Evolutionary conservation across 2,797 vertebrate species (phyloP), one percentile per base, ranked within the genome.

Genomic region (Enteromius radiatus): DNA sequence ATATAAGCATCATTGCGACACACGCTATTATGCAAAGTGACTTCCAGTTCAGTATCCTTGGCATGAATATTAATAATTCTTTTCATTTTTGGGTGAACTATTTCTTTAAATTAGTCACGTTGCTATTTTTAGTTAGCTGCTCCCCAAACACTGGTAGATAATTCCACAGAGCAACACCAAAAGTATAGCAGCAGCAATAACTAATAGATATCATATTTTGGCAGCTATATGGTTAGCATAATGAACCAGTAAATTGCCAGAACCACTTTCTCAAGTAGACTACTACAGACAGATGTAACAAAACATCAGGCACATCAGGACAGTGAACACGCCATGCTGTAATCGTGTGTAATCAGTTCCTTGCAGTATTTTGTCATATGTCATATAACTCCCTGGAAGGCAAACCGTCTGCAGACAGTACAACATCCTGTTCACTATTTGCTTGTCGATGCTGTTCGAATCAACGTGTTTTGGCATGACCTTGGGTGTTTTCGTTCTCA

Each of bases 321-420:
- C 36, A 12, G 26, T 17, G 4, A 67, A 59, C 15, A 23, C n/a
- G 38, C 36, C 2, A 10, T 65, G 26, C 31, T 38, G 19, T 65
- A 63, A 63, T 43, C 36, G 1, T 70, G 21, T 76, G 41, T 49
- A 68, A 61, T 77, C 9, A 38, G 21, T 21, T 69, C 41, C n/a
- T 70, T 70, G 3, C 77, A 59, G 74, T 70, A 63, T 77, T 70
- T 83, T 77, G 38, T 21, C 74, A 61, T 23, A 67, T 82, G 74
- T 83, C 81, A 70, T 19, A 36, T 45, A 59, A 26, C 49, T 68
- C 23, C 23, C 61, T 15, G 23, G 7, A 59, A 68, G 38, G 36
- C 12, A 28, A 59, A 59, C 17, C n/a, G 4, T 82, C 52, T 38
- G 74, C 47, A 59, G 38, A 41, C 36, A 45, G 52, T 3, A 11